Evolutionary conservation across 2,113 vertebrate genomes (phyloP), one percentile per base, ranked within the genome.

Genomic region (Numida meleagris): DNA sequence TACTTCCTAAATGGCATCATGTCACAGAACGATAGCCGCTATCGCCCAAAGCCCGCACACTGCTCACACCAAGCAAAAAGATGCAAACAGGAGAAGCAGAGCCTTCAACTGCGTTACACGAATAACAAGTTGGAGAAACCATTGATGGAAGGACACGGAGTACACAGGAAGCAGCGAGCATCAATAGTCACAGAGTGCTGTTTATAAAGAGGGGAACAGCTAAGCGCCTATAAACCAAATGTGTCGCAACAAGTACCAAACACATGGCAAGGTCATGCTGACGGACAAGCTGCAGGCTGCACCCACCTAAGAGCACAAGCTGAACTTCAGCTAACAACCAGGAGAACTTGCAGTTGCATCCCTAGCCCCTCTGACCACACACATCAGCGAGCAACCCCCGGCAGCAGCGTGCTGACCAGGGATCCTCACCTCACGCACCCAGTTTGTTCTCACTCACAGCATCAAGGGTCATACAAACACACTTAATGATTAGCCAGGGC

Each of bases 1-100:
- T 89, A 66, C 90, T 93, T 96, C 84, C 92, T 53, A 93, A 92
- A 92, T 93, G 88, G 88, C 88, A 94, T 95, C 73, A 80, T 91
- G 97, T 93, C 91, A 84, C 86, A 76, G 89, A 96, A 94, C 73
- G 40, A 82, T 38, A 33, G 48, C 55, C 88, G 88, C 83, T 89
- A 46, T 80, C 62, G 55, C 38, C 75, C 51, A 27, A 34, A 68
- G 19, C 53, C 43, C 36, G 63, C 3, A 7, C 3, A 71, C 12
- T 50, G 36, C 63, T 71, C 10, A 0, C 29, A 43, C 12, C 40
- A 72, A 27, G 40, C 1, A 1, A n/a, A 4, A 14, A 12, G 3
- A 27, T 31, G 25, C 10, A 72, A 67, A n/a, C 2, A 31, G 6
- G 36, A 66, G 51, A 50, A 82, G 58, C 3, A 71, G 65, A 12